A percentile compares a stretch with the other conserved stretches of the same genome.
These are phyloP conservation scores for Sebastes iracundus DNA, from an alignment of 2,797 vertebrate genomes.

Conservation along the genomic window DNA sequence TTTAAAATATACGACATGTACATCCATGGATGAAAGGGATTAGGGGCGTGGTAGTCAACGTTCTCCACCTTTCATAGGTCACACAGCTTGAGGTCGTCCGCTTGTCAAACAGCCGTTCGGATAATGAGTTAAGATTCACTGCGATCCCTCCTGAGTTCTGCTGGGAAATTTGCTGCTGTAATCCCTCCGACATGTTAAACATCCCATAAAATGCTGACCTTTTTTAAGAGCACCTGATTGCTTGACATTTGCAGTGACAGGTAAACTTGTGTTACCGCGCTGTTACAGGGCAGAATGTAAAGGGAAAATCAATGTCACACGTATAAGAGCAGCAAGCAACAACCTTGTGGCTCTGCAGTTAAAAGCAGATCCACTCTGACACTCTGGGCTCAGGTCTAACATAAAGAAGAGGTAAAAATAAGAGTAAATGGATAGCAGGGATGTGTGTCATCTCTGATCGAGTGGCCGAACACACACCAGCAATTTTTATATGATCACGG, in stretches of 20 bases:
- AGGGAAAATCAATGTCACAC: conserved; percentile 71
- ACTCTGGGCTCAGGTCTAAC: neutral
- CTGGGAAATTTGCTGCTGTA: conserved; percentile 43
- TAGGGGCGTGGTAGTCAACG: neutral
- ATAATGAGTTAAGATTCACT: conserved; percentile 16
- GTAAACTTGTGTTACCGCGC: conserved; percentile 62
- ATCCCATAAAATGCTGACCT: conserved; percentile 74
- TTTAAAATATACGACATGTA: conserved; percentile 4
- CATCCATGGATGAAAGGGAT: neutral
- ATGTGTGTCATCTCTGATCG: neutral
- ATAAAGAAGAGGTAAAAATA: neutral
- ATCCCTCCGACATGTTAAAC: conserved; percentile 70
- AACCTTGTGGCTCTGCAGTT: conserved; percentile 5
- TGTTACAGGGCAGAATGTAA: conserved; percentile 34
- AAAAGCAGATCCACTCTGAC: conserved; percentile 18
- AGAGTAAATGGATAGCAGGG: neutral
- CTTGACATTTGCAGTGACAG: conserved; percentile 78
- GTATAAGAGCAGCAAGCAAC: conserved; percentile 20
- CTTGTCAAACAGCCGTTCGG: conserved; percentile 14
- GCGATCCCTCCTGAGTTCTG: conserved; percentile 12
- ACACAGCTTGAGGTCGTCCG: neutral
- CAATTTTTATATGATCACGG: neutral
- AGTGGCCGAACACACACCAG: neutral
- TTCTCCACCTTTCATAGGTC: neutral
- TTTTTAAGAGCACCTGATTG: conserved; percentile 69